These are phyloP conservation scores for Cotesia vestalis DNA, from an alignment of 1,140 invertebrate genomes.

Conservation along the genomic window DNA sequence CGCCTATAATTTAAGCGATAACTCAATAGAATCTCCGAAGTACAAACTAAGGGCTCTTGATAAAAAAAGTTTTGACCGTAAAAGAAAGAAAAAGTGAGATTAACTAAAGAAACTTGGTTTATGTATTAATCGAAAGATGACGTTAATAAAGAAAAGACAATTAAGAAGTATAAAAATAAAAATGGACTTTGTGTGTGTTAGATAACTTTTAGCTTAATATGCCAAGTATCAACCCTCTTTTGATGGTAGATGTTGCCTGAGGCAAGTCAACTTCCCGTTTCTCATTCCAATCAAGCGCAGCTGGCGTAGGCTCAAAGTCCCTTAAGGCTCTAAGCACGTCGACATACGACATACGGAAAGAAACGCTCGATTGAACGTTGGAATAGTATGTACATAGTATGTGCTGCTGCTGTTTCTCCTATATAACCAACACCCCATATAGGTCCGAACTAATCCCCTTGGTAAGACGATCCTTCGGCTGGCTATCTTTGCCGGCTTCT, in stretches of 20 bases:
- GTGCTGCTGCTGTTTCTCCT: constrained; percentile 8
- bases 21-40: too few relatives aligned
- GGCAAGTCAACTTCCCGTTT: constrained; percentile 33
- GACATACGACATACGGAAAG: constrained; percentile 37
- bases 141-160: neutral
- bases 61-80: too few relatives aligned
- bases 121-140: constrained; percentile 7
- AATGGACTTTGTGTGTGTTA: constrained; percentile 19
- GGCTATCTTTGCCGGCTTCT: constrained; percentile 40
- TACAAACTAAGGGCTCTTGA: too few relatives aligned
- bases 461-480: constrained; percentile 40
- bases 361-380: constrained; percentile 31
- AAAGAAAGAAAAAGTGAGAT: neutral
- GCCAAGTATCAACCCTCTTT: constrained; percentile 21
- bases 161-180: constrained; percentile 15
- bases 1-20: too few relatives aligned
- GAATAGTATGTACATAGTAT: neutral
- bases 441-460: constrained; percentile 38
- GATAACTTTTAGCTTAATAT: constrained; percentile 18
- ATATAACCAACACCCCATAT: constrained; percentile 39
- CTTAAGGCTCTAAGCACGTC: constrained; percentile 32
- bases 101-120: neutral
- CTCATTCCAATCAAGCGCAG: constrained; percentile 34
- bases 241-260: constrained; percentile 2
- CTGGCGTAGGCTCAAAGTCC: constrained; percentile 32